Conservation (phyloP, 2,797 vertebrate species). For the Pseudochirops cupreus region DNA sequence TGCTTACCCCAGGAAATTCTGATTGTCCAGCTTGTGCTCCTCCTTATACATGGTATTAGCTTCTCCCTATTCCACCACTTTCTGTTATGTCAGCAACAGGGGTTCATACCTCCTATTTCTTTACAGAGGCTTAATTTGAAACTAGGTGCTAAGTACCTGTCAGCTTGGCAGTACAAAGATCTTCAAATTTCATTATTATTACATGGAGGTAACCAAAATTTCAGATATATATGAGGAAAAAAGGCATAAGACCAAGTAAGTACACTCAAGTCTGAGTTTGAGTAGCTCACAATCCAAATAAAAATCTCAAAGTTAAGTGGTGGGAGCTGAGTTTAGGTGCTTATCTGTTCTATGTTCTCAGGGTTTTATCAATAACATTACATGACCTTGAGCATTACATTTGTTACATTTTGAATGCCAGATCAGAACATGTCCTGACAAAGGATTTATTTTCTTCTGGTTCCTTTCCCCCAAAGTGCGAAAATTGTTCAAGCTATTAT, state of each 20-base stretch:
- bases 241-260: not conserved
- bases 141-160: too few relatives aligned
- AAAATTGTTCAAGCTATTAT: not conserved
- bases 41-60: too few relatives aligned
- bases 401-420: not conserved
- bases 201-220: not conserved
- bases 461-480: not conserved
- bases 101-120: too few relatives aligned
- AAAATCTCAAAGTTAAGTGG: not conserved
- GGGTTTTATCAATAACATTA: not conserved
- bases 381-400: not conserved
- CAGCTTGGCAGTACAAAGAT: too few relatives aligned
- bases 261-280: not conserved
- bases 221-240: not conserved
- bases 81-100: too few relatives aligned
- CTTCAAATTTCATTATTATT: too few relatives aligned
- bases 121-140: too few relatives aligned
- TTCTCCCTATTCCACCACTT: too few relatives aligned
- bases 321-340: not conserved
- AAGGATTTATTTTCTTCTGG: not conserved
- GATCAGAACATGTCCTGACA: not conserved
- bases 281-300: not conserved
- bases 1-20: too few relatives aligned
- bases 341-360: not conserved
- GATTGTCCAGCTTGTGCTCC: too few relatives aligned